These are phyloP conservation scores for Periophthalmus modestus DNA, from an alignment of 2,113 vertebrate species.

Conservation along the genomic window DNA sequence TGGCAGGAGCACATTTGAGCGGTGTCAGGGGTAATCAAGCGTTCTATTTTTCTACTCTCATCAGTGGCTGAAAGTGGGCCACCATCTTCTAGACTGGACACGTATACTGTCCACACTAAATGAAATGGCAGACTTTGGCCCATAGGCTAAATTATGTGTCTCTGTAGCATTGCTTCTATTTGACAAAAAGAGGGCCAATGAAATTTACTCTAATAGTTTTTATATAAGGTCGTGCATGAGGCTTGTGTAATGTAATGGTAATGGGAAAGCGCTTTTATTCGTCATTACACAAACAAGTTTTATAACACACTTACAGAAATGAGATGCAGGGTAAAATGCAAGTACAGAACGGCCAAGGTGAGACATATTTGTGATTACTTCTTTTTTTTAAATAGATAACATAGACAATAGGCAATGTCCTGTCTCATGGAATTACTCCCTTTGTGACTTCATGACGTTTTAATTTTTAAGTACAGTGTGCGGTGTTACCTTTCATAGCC, in stretches of 20 bases:
- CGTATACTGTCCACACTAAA: conserved; percentile 27
- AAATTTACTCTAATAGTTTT: not conserved
- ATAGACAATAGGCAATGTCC: no score
- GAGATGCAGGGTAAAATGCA: no score
- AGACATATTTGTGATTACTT: no score
- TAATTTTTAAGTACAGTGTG: not conserved
- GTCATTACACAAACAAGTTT: not conserved
- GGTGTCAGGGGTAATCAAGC: conserved; percentile 72
- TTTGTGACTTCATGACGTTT: not conserved
- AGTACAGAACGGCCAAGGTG: no score
- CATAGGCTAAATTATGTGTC: conserved; percentile 4
- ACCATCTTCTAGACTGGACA: conserved; percentile 58
- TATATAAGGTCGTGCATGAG: not conserved
- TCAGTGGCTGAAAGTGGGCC: conserved; percentile 69
- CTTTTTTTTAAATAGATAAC: no score
- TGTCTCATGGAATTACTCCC: not conserved
- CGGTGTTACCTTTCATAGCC: not conserved
- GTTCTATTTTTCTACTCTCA: conserved; percentile 72
- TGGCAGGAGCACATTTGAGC: conserved; percentile 44
- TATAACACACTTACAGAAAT: no score
- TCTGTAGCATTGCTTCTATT: not conserved
- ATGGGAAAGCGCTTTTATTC: not conserved
- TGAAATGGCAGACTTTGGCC: not conserved
- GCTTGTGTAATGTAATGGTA: not conserved
- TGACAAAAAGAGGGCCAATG: not conserved